Conservation (phyloP, 1,140 invertebrate species). For the Choristoneura fumiferana region DNA sequence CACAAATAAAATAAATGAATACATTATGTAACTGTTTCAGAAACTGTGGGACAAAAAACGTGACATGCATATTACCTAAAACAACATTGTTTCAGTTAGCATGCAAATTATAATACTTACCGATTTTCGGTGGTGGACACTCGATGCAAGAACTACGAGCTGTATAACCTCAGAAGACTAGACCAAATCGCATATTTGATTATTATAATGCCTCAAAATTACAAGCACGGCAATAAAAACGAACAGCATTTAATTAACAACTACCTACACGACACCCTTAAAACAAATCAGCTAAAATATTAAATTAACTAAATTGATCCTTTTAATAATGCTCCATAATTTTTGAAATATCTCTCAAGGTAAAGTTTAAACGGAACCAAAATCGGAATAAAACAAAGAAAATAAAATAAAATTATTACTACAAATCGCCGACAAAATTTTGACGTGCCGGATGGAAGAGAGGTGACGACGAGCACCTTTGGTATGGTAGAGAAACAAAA, state of each 20-base stretch:
- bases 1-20: not conserved
- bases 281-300: conserved; percentile 2
- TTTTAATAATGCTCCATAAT: too few species aligned
- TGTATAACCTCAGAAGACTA: conserved; percentile 5
- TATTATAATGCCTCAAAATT: not conserved
- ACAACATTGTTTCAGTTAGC: not conserved
- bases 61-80: not conserved
- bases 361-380: too few species aligned
- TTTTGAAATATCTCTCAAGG: too few species aligned
- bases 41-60: not conserved
- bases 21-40: not conserved
- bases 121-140: not conserved
- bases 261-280: conserved; percentile 10
- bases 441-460: conserved; percentile 3
- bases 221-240: not conserved
- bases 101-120: conserved; percentile 12
- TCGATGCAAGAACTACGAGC: conserved; percentile 3
- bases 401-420: not conserved
- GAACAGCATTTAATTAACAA: not conserved
- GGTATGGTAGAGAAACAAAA: conserved; percentile 24
- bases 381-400: conserved; percentile 4
- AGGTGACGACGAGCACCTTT: conserved; percentile 14
- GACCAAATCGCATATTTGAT: not conserved
- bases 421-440: conserved; percentile 13
- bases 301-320: not conserved